Percentiles rank a stretch among this genome's conserved stretches.
Evolutionary conservation across 1,140 invertebrate genomes (phyloP).

Genomic region (Drosophila sucinea): DNA sequence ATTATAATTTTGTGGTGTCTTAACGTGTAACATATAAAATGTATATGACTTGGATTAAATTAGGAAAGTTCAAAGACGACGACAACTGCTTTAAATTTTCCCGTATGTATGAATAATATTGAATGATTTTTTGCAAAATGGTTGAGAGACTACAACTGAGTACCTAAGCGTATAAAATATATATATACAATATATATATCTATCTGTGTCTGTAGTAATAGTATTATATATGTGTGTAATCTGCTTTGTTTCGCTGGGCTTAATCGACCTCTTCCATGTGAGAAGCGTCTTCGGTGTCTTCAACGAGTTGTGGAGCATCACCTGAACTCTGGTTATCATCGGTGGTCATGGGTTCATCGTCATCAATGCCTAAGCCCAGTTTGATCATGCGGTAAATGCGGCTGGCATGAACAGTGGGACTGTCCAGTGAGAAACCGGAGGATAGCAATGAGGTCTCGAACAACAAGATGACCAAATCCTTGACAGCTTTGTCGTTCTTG

Average conservation of each 20-base stretch:
- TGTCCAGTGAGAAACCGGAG: constrained; percentile 95
- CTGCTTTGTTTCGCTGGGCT: constrained; percentile 62
- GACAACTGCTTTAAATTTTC: constrained; percentile 62
- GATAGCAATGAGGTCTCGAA: constrained; percentile 96
- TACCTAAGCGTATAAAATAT: constrained; percentile 4
- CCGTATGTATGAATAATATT: constrained; percentile 22
- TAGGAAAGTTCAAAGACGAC: constrained; percentile 67
- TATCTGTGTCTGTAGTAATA: constrained; percentile 14
- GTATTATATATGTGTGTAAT: constrained; percentile 31
- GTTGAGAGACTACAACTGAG: constrained; percentile 26
- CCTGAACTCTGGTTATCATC: constrained; percentile 87
- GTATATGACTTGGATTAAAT: constrained; percentile 70
- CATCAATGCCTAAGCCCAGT: constrained; percentile 97
- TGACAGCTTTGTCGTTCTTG: constrained; percentile 98
- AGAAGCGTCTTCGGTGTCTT: constrained; percentile 95
- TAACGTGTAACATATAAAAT: constrained; percentile 69
- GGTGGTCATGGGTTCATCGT: constrained; percentile 90
- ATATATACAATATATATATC: constrained; percentile 11
- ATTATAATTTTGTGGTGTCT: constrained; percentile 37
- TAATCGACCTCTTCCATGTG: constrained; percentile 99
- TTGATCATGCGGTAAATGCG: constrained; percentile 98
- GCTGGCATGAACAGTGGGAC: constrained; percentile 92
- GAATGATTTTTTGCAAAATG: constrained; percentile 41
- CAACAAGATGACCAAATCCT: constrained; percentile 96
- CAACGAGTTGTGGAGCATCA: constrained; percentile 90